A percentile compares a stretch with the other conserved stretches of the same genome.
Evolutionary conservation across 2,888 invertebrate species (phyloP).

Genomic region (Leptopilina syphax): DNA sequence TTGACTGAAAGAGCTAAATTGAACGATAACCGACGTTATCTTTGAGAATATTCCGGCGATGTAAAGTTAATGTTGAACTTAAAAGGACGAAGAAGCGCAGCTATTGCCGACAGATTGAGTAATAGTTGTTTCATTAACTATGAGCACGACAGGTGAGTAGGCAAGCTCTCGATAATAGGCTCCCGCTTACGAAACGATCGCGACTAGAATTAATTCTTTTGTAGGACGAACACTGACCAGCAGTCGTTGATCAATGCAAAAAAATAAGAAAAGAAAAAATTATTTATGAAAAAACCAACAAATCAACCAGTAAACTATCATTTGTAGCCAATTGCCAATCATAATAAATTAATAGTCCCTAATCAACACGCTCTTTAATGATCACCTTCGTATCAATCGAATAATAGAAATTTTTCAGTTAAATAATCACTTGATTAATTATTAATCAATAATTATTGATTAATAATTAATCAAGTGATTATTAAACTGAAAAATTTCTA

Average conservation of each 20-base stretch:
- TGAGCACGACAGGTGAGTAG: conserved; percentile 8
- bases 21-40: conserved; percentile 7
- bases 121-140: conserved; percentile 37
- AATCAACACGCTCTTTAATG: not conserved
- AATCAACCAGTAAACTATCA: not conserved
- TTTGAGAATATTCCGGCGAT: not conserved
- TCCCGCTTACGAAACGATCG: not conserved
- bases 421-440: too few relatives aligned
- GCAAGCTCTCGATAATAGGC: conserved; percentile 16
- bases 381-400: too few relatives aligned
- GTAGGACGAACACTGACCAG: not conserved
- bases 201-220: conserved; percentile 22
- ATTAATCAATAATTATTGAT: too few relatives aligned
- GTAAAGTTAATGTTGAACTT: conserved; percentile 5
- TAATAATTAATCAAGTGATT: too few relatives aligned
- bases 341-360: not conserved
- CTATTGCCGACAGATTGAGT: conserved; percentile 33
- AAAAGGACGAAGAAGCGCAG: conserved; percentile 36
- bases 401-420: too few relatives aligned
- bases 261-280: not conserved
- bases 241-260: not conserved
- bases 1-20: not conserved
- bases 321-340: not conserved
- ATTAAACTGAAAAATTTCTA: too few relatives aligned
- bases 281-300: not conserved